phyloP scores from a whole-genome alignment of 2,888 invertebrate genomes.

The Protonemura montana region DNA sequence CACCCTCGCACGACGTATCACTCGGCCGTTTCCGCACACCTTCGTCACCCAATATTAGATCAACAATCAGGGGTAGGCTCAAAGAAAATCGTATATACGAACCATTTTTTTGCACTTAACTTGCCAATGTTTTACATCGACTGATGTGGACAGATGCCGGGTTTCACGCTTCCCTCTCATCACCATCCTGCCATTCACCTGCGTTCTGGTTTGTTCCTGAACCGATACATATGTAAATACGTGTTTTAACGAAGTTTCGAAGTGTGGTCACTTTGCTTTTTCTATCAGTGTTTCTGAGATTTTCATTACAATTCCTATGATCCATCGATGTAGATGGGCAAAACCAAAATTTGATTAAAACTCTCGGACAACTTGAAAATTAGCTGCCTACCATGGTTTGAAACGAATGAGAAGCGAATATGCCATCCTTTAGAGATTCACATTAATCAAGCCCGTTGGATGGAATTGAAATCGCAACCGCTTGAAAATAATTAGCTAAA shows the following conservation, averaged over 20 bases:
- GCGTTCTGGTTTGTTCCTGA: too few species aligned
- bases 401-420: neutral
- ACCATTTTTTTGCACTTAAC: neutral
- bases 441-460: neutral
- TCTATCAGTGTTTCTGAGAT: neutral
- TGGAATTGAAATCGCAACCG: neutral
- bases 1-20: neutral
- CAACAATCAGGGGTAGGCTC: neutral
- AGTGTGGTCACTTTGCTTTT: neutral
- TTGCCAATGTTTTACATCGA: neutral
- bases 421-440: neutral
- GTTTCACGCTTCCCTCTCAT: too few species aligned
- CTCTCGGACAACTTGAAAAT: neutral
- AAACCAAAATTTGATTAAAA: neutral
- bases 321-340: neutral
- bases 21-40: neutral
- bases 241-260: neutral
- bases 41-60: neutral
- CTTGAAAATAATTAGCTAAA: slow-evolving; percentile 1
- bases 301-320: neutral
- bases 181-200: too few species aligned
- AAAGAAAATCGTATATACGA: neutral
- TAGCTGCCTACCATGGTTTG: neutral
- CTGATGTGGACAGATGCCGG: neutral
- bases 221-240: too few species aligned